Base-by-base conservation (phyloP, 2,113 vertebrate species). In the Cyanoramphus novaezelandiae region DNA sequence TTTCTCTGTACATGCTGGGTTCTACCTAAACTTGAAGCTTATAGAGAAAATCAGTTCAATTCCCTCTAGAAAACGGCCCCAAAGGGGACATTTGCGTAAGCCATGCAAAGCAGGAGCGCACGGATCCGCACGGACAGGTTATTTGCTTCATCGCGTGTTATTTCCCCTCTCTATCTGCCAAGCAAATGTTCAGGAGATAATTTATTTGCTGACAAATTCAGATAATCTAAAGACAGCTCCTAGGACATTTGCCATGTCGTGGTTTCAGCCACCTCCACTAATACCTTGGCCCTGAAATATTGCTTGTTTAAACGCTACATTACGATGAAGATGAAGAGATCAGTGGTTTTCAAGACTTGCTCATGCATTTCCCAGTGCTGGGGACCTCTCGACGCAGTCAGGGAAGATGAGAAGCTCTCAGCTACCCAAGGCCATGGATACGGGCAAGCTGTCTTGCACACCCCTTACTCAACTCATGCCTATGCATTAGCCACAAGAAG, bases 141-240 rank as follows among this genome's bases (percentile, higher is more conserved):
- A 86, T 93, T 81, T 82, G 63, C 92, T 88, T 78, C 88, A 37
- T 37, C 20, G 6, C 18, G 52, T n/a, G 0, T 60, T 78, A 63
- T 33, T 53, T 77, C 88, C 59, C 52, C 33, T 89, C 84, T 79
- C 88, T 15, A 62, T 84, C 91, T 84, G 93, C 88, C 93, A 87
- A 95, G 86, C 84, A 92, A 93, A 83, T 6, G 9, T 46, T 62
- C 44, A 16, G 62, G 81, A 80, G 76, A 86, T 84, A 92, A 90
- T 96, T 94, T 95, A 96, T 95, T 91, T 88, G 75, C 90, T 92
- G 95, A 96, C 86, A 95, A 93, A 95, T 95, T 86, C 93, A 59
- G 7, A 69, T 91, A 92, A 97, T 96, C 93, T 96, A 93, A 92
- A 93, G 86, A 88, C 95, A 90, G 80, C 44, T 93, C 90, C 75